Evolutionary conservation across 2,888 invertebrate species (phyloP).

Genomic region (Andrena dorsata): DNA sequence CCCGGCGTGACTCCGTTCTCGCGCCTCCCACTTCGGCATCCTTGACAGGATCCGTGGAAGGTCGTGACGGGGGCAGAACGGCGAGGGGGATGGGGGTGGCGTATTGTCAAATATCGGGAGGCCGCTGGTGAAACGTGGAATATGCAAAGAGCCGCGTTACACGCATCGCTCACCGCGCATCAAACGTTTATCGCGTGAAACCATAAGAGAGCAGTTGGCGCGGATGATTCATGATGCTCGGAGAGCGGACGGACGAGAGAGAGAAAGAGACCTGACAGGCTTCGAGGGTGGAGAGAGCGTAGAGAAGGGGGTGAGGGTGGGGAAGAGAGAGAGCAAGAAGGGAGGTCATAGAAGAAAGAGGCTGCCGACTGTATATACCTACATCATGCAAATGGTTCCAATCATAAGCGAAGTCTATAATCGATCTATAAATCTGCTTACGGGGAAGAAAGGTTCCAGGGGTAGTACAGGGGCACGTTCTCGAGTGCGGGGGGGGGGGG

Average conservation of each 20-base stretch:
- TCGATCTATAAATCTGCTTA: slow-evolving; percentile 85
- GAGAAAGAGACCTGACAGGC: slow-evolving; percentile 43
- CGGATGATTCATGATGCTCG: slow-evolving; percentile 81
- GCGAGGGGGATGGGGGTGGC: slow-evolving; percentile 36
- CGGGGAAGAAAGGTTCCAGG: slow-evolving; percentile 74
- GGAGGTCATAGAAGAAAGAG: slow-evolving; percentile 58
- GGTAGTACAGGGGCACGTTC: slow-evolving; percentile 61
- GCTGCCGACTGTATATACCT: slow-evolving; percentile 73
- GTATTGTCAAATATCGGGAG: slow-evolving; percentile 60
- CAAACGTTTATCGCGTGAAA: slow-evolving; percentile 82
- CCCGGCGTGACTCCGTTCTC: no score
- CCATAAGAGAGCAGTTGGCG: slow-evolving; percentile 83
- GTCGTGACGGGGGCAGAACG: slow-evolving; percentile 28
- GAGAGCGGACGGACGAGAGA: slow-evolving; percentile 55
- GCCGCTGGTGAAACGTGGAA: slow-evolving; percentile 64
- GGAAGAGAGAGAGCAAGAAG: slow-evolving; percentile 36
- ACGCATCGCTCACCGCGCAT: slow-evolving; percentile 78
- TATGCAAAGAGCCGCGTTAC: slow-evolving; percentile 77
- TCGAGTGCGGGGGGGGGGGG: slow-evolving; percentile 64
- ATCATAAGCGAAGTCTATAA: slow-evolving; percentile 84
- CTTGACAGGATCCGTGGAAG: not conserved
- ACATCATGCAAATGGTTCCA: slow-evolving; percentile 84
- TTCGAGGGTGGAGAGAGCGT: not conserved
- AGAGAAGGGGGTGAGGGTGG: slow-evolving; percentile 19
- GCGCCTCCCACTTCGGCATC: not conserved